Base-by-base conservation (phyloP, 1,140 invertebrate species). In the Epicauta chinensis region DNA sequence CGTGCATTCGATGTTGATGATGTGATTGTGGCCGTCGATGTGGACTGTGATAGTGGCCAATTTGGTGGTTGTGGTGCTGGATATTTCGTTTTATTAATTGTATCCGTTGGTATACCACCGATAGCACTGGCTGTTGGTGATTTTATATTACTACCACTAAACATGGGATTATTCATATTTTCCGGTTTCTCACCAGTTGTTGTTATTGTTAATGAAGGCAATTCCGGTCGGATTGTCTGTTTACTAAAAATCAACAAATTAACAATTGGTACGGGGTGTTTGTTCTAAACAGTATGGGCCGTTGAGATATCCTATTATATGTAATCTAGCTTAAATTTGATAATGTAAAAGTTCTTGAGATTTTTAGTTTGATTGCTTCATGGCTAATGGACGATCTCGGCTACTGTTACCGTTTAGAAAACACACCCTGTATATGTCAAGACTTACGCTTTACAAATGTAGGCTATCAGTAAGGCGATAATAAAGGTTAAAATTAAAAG, bases 401-500 rank as follows among this genome's bases (percentile, higher is more conserved):
- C n/a, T n/a, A n/a, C n/a, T n/a, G n/a, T n/a, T n/a, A n/a, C n/a
- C n/a, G n/a, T n/a, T n/a, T n/a, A n/a, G n/a, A n/a, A n/a, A n/a
- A n/a, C n/a, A n/a, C n/a, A n/a, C n/a, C n/a, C n/a, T n/a, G n/a
- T 42, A 15, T 12, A n/a, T 17, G 3, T 41, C 43, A 32, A 16
- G 35, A 77, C 82, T 79, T 70, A 87, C 84, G 81, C 77, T 70
- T 85, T 85, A 62, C 84, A 84, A 62, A 90, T 86, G 68, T 89
- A 89, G 49, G 82, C 70, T 13, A 87, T 77, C 6, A 90, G 73
- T 42, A 83, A 75, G 7, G 84, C 72, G 53, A 90, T 84, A n/a
- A 89, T 78, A 34, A 88, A 73, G 31, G 80, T 80, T 15, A 90
- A 75, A 14, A 89, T 67, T 12, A 81, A 80, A n/a, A 89, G 71